Evolutionary conservation across 2,113 vertebrate species (phyloP), one percentile per base, ranked within the genome.

Genomic region (Mesoclemmys tuberculata): DNA sequence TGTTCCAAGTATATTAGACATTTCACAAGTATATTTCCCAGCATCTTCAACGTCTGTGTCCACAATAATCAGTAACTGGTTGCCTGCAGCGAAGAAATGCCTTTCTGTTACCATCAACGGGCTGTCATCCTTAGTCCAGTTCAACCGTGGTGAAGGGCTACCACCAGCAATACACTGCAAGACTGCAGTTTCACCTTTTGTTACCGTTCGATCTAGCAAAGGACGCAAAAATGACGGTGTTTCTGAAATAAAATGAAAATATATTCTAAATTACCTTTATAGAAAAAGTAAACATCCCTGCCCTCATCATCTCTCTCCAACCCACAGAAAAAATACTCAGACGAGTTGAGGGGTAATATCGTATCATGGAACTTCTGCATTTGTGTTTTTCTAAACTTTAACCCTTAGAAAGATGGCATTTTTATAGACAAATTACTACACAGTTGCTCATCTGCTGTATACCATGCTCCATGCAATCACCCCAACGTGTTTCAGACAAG

Each of bases 81-180:
- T 99, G 94, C 99, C 99, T 0, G 99, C 99, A 22, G 99, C 99
- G 19, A 99, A 99, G 82, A 99, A 99, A 97, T 99, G 99, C 2
- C 99, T 98, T 93, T 99, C 99, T 0, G 99, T 99, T 88, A 99
- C 98, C 44, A 98, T 26, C 6, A 99, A 97, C 0, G 99, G 99
- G 95, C 98, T 99, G 96, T 99, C 99, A 46, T 99, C 99, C 95
- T 99, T 99, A 94, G 99, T 99, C 99, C 99, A 99, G 98, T 99
- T 99, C 26, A 99, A 95, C 13, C 98, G 98, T 0, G 99, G 99
- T 1, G 99, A 98, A 52, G 99, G 99, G 95, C 99, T 99, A 3
- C 99, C 99, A 0, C 99, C 99, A 0, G 99, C 99, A 11, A 99
- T 99, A 92, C 99, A 99, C 96, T 99, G 99, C 21, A 99, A 97